phyloP scores from a whole-genome alignment of 2,797 vertebrate genomes.

The Alosa sapidissima region DNA sequence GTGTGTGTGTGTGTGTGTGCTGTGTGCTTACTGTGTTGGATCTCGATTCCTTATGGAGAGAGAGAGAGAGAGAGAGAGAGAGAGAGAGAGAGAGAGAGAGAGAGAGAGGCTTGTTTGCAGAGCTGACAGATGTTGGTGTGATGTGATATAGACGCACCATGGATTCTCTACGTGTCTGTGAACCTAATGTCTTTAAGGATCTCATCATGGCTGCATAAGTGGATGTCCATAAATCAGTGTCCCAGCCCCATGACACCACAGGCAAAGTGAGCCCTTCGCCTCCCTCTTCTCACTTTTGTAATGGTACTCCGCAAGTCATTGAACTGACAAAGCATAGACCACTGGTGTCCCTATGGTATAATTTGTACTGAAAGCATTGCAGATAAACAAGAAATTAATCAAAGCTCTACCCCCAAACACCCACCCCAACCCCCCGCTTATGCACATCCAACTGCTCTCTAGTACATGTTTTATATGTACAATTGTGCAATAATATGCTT shows the following conservation, averaged over 20 bases:
- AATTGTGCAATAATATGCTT: slow-evolving; percentile 22
- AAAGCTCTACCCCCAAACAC: neutral
- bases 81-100: neutral
- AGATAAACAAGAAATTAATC: neutral
- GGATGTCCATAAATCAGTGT: neutral
- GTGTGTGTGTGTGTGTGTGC: neutral
- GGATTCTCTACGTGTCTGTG: neutral
- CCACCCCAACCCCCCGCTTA: neutral
- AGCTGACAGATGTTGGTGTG: neutral
- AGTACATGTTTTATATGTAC: neutral
- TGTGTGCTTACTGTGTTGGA: neutral
- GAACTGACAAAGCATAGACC: neutral
- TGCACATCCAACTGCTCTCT: neutral
- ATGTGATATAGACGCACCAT: slow-evolving; percentile 9
- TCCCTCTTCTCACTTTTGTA: neutral
- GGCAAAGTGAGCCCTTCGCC: neutral
- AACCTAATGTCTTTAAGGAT: neutral
- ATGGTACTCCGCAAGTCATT: neutral
- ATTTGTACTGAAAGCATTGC: neutral
- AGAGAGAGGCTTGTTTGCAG: neutral
- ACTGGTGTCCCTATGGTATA: neutral
- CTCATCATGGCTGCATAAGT: neutral
- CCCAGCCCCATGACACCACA: neutral
- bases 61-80: neutral
- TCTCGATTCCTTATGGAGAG: neutral